Conservation (phyloP, 2,888 invertebrate species). For the Heliconius sara region DNA sequence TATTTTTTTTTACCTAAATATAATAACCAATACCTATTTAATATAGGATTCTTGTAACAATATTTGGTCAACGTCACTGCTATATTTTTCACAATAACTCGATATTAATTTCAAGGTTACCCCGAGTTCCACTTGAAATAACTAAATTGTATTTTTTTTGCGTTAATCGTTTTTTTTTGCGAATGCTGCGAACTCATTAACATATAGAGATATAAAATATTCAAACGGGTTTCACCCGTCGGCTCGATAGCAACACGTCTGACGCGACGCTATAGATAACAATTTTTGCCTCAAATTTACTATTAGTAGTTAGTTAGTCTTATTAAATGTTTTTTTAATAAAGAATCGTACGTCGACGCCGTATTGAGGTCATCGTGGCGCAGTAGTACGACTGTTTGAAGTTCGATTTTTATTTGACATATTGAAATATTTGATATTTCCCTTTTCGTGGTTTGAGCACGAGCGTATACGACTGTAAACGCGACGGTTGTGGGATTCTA, state of each 20-base stretch:
- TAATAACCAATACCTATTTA: neutral
- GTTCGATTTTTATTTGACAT: too few species aligned
- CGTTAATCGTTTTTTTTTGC: slow-evolving; percentile 26
- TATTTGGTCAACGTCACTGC: neutral
- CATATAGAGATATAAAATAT: slow-evolving; percentile 19
- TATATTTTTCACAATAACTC: slow-evolving; percentile 1
- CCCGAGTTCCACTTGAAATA: slow-evolving; percentile 23
- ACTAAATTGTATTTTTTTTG: slow-evolving; percentile 33
- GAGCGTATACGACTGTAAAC: too few species aligned
- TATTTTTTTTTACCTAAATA: neutral
- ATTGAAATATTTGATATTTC: too few species aligned
- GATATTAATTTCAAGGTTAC: slow-evolving; percentile 35
- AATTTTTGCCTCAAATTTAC: neutral
- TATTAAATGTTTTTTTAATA: neutral
- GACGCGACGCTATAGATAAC: neutral
- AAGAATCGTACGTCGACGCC: too few species aligned
- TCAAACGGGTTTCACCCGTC: slow-evolving; percentile 30
- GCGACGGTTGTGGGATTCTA: too few species aligned
- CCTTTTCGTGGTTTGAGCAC: too few species aligned
- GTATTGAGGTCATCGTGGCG: too few species aligned
- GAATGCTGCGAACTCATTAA: slow-evolving; percentile 27
- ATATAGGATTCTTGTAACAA: neutral
- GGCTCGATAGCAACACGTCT: neutral
- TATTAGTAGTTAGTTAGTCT: neutral
- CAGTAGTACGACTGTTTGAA: too few species aligned